Evolutionary conservation across 2,113 vertebrate genomes (phyloP), one percentile per base, ranked within the genome.

Genomic region (Pangasianodon hypophthalmus): DNA sequence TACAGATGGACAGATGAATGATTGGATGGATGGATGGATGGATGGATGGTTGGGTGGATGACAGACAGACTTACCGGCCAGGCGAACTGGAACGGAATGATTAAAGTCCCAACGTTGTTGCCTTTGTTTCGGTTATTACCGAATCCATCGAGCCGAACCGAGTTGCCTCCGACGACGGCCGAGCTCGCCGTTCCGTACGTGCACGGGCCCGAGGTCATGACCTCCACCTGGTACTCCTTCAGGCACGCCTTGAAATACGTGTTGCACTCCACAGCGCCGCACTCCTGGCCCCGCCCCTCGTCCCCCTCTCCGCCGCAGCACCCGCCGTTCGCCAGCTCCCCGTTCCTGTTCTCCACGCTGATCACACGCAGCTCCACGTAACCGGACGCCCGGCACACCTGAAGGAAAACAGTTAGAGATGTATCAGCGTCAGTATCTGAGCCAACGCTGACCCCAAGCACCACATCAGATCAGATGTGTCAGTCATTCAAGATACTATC

Each of bases 291-390:
- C 92, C 94, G 93, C 90, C 95, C 93, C 88, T 94, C 93, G 91
- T 94, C 94, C 91, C 93, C 94, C 88, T 92, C 93, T 87, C 96
- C 96, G 92, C 98, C 98, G 92, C 98, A 99, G 95, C 98, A 99
- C 93, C 97, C 96, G 71, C 98, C 98, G 94, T 93, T 98, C 90
- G 95, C 95, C 92, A 99, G 95, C 95, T 97, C 96, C 85, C 97
- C 98, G 91, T 95, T 95, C 73, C 95, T 96, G 96, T 99, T 99
- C 92, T 97, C 96, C 95, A 99, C 95, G 41, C 97, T 96, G 87
- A 97, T 94, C 95, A 99, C 92, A 96, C 97, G 97, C 94, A 99
- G 96, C 97, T 99, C 97, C 92, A 99, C 98, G 96, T 98, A 98
- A 91, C 98, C 98, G 91, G 96, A 96, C 93, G 95, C 96, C 92